Conservation (phyloP, 1,140 invertebrate species). For the Trachymyrmex cornetzi region DNA sequence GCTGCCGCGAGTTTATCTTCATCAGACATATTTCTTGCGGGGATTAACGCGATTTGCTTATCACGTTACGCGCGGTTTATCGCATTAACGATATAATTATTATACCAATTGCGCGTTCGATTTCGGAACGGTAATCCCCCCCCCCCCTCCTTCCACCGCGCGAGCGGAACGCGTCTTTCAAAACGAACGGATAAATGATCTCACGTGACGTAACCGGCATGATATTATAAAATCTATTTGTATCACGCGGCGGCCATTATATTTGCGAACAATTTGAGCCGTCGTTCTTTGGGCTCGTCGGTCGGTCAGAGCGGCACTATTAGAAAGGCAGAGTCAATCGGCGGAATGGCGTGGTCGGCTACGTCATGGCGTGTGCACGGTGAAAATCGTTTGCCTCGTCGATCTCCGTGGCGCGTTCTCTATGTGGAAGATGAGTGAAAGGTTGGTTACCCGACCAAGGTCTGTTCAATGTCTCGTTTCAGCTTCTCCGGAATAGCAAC, state of each 20-base stretch:
- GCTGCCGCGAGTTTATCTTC: conserved; percentile 4
- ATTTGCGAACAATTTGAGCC: conserved; percentile 38
- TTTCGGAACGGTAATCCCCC: conserved; percentile 6
- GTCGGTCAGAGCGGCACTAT: conserved; percentile 44
- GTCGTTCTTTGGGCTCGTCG: conserved; percentile 12
- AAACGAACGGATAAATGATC: conserved; percentile 2
- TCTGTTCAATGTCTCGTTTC: conserved; percentile 73
- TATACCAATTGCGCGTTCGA: conserved; percentile 26
- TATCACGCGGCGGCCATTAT: conserved; percentile 26
- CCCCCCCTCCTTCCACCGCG: not conserved
- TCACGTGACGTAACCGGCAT: conserved; percentile 5
- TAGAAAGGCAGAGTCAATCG: conserved; percentile 70
- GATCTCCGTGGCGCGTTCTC: conserved; percentile 41
- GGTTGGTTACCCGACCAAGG: conserved; percentile 74
- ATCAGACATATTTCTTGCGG: not conserved
- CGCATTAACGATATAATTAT: conserved; percentile 33
- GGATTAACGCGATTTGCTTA: conserved; percentile 24
- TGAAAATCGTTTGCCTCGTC: conserved; percentile 73
- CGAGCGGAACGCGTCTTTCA: conserved; percentile 11
- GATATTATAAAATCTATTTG: conserved; percentile 36
- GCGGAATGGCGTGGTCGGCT: conserved; percentile 58
- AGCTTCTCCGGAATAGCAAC: conserved; percentile 48
- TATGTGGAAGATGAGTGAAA: conserved; percentile 76
- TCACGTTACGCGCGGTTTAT: conserved; percentile 26
- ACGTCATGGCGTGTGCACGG: conserved; percentile 51